Evolutionary conservation across 2,797 vertebrate genomes (phyloP).

Genomic region (Darevskia mixta): DNA sequence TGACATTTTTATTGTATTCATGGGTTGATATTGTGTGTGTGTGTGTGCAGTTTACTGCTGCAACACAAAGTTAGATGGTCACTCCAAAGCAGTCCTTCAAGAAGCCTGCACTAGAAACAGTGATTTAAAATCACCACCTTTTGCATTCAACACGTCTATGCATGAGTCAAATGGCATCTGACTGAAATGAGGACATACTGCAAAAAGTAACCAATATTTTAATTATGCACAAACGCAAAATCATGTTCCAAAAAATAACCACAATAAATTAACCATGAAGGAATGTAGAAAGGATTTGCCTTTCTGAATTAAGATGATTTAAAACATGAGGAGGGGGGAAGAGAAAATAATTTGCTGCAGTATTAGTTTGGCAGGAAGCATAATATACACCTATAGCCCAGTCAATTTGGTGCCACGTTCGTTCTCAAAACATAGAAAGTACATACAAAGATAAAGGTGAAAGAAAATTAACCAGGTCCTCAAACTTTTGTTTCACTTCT

Average conservation of each 20-base stretch:
- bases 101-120: not conserved
- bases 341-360: conserved; percentile 35
- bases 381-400: not conserved
- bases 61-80: not conserved
- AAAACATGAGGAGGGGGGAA: conserved; percentile 20
- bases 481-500: not conserved
- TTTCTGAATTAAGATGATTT: conserved; percentile 42
- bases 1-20: not conserved
- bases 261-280: conserved; percentile 35
- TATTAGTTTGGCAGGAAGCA: conserved; percentile 16
- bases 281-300: conserved; percentile 37
- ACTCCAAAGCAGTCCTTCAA: not conserved
- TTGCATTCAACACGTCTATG: not conserved
- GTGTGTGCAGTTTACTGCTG: not conserved
- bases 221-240: conserved; percentile 66
- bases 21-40: not conserved
- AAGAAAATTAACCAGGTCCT: conserved; percentile 28
- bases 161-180: conserved; percentile 27
- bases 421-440: not conserved
- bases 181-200: conserved; percentile 57
- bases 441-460: conserved; percentile 46
- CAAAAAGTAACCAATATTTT: conserved; percentile 66
- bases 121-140: not conserved
- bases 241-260: conserved; percentile 49
- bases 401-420: conserved; percentile 21